Base-by-base conservation (phyloP, 2,888 invertebrate genomes). In the Metacarcinus magister region DNA sequence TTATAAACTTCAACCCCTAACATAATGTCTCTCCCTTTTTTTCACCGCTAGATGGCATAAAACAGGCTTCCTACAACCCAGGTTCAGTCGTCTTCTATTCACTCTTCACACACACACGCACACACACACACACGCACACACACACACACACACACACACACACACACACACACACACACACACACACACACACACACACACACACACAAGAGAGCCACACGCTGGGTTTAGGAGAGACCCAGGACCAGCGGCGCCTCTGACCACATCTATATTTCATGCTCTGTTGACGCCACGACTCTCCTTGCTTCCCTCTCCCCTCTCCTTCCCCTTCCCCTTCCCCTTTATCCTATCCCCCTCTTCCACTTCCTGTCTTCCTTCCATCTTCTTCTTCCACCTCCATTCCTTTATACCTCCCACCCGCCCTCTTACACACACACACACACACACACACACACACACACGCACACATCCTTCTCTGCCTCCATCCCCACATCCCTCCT, bases 101-200 rank as follows among this genome's bases (percentile, higher is more conserved):
- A 46, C 10, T 46, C 5, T 46, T 46, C 4, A 46, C 46, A 46
- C 10, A 10, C 46, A 46, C 46, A 46, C 10, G 10, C 10, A 46
- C 46, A 75, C 28, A 28, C 2, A 4, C 75, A 28, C 28, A 75
- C 4, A 75, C 5, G 75, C 10, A 4, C n/a, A 67, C 82, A 32
- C 82, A 32, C 82, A 82, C 82, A 82, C 82, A 82, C 82, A 82
- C 82, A 82, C 82, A 82, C 82, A 82, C 82, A 82, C 82, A 82
- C 82, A 82, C 82, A 82, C 82, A 82, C 82, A 82, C 82, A 67
- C 67, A 67, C 67, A 67, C 67, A 67, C 67, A 67, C 67, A 67
- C 67, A 67, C 67, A 67, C 67, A 67, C 67, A 67, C 67, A 67
- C 67, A 67, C 67, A 67, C 67, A 67, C 67, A 67, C 67, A 67